Percentiles rank a stretch among this genome's conserved stretches.
Conservation (phyloP, 2,888 invertebrate species). For the Synanthedon myopaeformis region DNA sequence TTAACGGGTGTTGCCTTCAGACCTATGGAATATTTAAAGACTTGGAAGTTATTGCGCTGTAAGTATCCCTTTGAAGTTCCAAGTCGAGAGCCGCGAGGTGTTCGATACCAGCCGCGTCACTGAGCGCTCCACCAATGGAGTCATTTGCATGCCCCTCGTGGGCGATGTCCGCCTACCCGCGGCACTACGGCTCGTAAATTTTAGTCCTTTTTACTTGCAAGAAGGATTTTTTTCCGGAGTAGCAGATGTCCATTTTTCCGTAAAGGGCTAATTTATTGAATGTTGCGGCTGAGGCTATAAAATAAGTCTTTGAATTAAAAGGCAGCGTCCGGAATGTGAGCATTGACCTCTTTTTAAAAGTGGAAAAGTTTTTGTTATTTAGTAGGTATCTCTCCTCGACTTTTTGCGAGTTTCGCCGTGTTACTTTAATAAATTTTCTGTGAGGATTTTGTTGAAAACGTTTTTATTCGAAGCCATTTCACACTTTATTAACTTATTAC, state of each 20-base stretch:
- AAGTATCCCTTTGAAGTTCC: not conserved
- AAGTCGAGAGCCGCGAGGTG: slow-evolving; percentile 30
- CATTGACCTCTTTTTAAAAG: slow-evolving; percentile 35
- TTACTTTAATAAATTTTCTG: not conserved
- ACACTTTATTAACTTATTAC: no score
- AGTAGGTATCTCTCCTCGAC: not conserved
- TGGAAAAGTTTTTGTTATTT: slow-evolving; percentile 17
- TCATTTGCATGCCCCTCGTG: slow-evolving; percentile 65
- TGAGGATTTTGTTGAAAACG: slow-evolving; percentile 9
- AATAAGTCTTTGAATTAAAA: slow-evolving; percentile 52
- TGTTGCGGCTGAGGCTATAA: slow-evolving; percentile 49
- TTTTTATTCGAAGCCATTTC: slow-evolving; percentile 10
- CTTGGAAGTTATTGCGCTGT: not conserved
- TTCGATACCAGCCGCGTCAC: slow-evolving; percentile 39
- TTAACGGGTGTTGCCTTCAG: no score
- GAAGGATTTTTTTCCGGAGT: slow-evolving; percentile 49
- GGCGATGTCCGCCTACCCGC: slow-evolving; percentile 59
- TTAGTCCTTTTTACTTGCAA: slow-evolving; percentile 61
- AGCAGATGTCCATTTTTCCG: slow-evolving; percentile 64
- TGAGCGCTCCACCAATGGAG: slow-evolving; percentile 43
- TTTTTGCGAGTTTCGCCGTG: not conserved
- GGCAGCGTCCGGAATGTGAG: slow-evolving; percentile 36
- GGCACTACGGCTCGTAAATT: slow-evolving; percentile 65
- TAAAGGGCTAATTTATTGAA: slow-evolving; percentile 62
- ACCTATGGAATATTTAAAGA: not conserved